Conservation (phyloP, 1,140 invertebrate species). For the Drosophila suzukii region DNA sequence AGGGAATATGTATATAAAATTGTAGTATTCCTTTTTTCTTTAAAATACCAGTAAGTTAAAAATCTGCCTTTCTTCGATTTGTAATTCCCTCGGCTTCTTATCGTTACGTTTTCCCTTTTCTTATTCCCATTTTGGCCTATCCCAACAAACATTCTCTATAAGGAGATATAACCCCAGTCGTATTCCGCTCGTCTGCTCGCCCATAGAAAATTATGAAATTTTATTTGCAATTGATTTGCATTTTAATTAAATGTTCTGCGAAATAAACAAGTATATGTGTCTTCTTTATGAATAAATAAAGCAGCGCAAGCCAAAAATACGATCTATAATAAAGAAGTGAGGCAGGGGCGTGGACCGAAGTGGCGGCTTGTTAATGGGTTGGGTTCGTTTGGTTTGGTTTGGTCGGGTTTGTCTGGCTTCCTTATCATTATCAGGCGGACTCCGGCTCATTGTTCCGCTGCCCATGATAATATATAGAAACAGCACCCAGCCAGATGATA, state of each 20-base stretch:
- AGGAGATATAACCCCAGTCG: background rate
- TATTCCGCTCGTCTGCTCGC: background rate
- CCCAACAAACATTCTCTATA: slow-evolving; percentile 18
- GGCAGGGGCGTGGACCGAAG: too few relatives aligned
- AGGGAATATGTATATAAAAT: background rate
- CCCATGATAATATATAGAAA: slow-evolving; percentile 31
- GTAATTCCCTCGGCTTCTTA: background rate
- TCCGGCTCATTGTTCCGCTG: slow-evolving; percentile 26
- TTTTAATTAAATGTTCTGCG: slow-evolving; percentile 14
- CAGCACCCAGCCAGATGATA: slow-evolving; percentile 15
- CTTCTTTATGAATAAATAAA: slow-evolving; percentile 16
- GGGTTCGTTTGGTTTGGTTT: slow-evolving; percentile 8
- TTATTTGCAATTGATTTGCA: slow-evolving; percentile 8
- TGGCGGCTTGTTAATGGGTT: slow-evolving; percentile 20
- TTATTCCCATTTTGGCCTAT: slow-evolving; percentile 3
- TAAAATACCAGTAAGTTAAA: background rate
- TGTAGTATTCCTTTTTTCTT: background rate
- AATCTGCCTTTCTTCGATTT: background rate
- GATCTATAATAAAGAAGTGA: background rate
- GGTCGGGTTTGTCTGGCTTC: slow-evolving; percentile 30
- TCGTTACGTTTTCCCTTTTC: background rate
- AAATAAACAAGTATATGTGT: slow-evolving; percentile 1
- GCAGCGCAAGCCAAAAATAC: background rate
- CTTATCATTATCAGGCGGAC: slow-evolving; percentile 48
- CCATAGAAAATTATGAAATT: slow-evolving; percentile 9